Conservation (phyloP, 1,140 invertebrate genomes). For the Venustaconcha ellipsiformis region DNA sequence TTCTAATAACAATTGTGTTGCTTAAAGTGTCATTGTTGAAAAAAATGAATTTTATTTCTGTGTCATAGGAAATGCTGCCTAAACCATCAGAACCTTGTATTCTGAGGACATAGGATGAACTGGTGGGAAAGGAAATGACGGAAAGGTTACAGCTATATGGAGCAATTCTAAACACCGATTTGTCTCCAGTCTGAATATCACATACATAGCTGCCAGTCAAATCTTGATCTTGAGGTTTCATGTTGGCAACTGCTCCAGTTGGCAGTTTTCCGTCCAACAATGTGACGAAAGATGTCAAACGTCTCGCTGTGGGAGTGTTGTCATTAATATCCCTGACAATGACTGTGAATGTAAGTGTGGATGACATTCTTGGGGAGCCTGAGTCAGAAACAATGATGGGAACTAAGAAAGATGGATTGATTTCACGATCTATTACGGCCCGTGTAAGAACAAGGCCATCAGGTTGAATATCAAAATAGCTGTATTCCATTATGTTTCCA, state of each 20-base stretch:
- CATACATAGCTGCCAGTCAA: constrained; percentile 89
- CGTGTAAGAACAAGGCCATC: constrained; percentile 85
- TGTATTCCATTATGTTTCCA: constrained; percentile 66
- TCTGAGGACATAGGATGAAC: constrained; percentile 74
- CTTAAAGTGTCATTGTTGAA: constrained; percentile 86
- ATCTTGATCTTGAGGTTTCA: constrained; percentile 92
- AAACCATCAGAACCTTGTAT: constrained; percentile 90
- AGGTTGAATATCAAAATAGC: constrained; percentile 83
- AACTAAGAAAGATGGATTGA: constrained; percentile 76
- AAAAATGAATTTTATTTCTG: constrained; percentile 83
- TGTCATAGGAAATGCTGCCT: constrained; percentile 80
- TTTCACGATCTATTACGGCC: constrained; percentile 86
- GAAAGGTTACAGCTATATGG: constrained; percentile 84
- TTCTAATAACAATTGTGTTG: constrained; percentile 76
- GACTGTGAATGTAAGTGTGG: constrained; percentile 84
- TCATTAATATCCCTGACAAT: constrained; percentile 91
- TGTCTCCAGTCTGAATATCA: constrained; percentile 65
- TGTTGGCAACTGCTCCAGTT: constrained; percentile 87
- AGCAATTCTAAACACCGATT: constrained; percentile 76
- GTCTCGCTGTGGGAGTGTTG: constrained; percentile 86
- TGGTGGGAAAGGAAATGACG: constrained; percentile 52
- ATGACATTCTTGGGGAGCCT: constrained; percentile 82
- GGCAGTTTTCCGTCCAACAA: constrained; percentile 71
- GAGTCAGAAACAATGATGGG: constrained; percentile 90
- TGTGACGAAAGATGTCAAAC: constrained; percentile 83